Base-by-base conservation (phyloP, 1,140 invertebrate genomes). In the Mycetomoellerius zeteki region DNA sequence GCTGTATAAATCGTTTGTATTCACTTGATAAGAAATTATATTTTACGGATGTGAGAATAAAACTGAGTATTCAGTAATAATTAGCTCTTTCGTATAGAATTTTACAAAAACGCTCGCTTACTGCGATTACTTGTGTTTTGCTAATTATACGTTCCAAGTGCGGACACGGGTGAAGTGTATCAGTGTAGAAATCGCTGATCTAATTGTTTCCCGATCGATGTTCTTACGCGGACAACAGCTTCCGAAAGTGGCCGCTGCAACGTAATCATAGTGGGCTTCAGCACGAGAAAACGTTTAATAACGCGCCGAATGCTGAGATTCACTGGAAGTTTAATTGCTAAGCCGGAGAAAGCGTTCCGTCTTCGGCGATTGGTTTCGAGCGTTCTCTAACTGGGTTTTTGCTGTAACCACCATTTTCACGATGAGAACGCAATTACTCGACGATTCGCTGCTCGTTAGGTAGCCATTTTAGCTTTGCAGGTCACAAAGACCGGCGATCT, bases 301-400 rank as follows among this genome's bases (percentile, higher is more conserved):
- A 90, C 75, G 52, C 69, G 27, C 50, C 58, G 33, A 52, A 76
- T 21, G 52, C 21, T 8, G 37, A n/a, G 56, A 69, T 60, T 85
- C 62, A n/a, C 76, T 65, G 77, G 62, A 85, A 89, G 80, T 90
- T 90, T 90, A 88, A 90, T 90, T 81, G 73, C 76, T 71, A 58
- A 76, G 54, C 21, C 64, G 60, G 37, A 60, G 85, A 86, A 69
- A 71, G 58, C 33, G 54, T 73, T 85, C 72, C 71, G 80, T 80
- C 88, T 72, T 69, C 54, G 47, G 16, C 56, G n/a, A 84, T 73
- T 84, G 69, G 69, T 50, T 84, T 73, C 62, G 77, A 80, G 27
- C 77, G 77, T 67, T 67, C 80, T 43, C 69, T 27, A 37, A 19
- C 37, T 37, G 65, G 65, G 33, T 84, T 84, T 84, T 84, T 73